Conservation (phyloP, 2,888 invertebrate genomes). For the Sesia apiformis region DNA sequence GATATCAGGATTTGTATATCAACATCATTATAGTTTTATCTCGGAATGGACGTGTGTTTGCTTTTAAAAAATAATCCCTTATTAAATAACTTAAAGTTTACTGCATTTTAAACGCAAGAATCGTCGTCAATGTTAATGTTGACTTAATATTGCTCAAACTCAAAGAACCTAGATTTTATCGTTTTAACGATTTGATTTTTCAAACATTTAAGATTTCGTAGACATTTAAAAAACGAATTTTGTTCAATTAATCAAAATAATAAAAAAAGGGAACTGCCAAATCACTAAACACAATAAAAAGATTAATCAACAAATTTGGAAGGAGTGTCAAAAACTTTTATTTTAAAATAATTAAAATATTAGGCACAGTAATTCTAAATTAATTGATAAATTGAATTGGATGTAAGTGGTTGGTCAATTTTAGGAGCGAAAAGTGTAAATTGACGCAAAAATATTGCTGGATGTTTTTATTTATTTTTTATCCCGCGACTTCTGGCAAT, state of each 20-base stretch:
- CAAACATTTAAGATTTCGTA: not conserved
- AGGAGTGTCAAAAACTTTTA: constrained; percentile 32
- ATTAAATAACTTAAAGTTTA: no score
- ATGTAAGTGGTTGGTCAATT: constrained; percentile 47
- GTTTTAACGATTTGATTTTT: no score
- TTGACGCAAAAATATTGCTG: not conserved
- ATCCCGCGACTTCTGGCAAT: not conserved
- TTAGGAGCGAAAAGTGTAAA: constrained; percentile 27
- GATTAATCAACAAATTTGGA: constrained; percentile 9
- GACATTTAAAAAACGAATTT: not conserved
- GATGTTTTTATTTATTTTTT: not conserved
- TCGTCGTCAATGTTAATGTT: no score
- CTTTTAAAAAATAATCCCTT: no score
- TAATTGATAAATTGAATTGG: constrained; percentile 31
- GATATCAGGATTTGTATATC: no score
- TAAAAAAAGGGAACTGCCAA: constrained; percentile 31
- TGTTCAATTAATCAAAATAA: not conserved
- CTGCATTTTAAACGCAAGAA: no score
- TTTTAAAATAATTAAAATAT: constrained; percentile 16
- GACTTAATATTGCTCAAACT: no score
- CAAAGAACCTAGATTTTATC: no score
- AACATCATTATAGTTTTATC: no score
- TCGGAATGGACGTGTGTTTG: no score
- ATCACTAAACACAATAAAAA: constrained; percentile 15
- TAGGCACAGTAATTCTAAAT: constrained; percentile 43